A percentile compares a stretch with the other conserved stretches of the same genome.
Conservation (phyloP, 1,140 invertebrate species). For the Drosophila aff. region DNA sequence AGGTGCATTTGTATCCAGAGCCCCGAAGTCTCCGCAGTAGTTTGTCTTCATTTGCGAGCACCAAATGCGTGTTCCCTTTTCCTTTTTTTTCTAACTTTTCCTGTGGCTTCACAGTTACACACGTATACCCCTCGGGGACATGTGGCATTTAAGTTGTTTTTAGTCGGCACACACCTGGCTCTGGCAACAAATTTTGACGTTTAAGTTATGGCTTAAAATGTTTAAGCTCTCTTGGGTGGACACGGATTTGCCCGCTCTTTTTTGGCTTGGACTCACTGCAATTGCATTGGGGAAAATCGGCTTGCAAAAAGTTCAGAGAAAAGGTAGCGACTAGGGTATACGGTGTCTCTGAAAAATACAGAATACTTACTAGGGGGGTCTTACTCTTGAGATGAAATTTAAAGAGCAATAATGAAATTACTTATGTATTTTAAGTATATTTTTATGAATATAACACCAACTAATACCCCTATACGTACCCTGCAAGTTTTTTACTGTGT, state of each 20-base stretch:
- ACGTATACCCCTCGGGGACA: slow-evolving; percentile 32
- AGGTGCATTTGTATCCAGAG: slow-evolving; percentile 61
- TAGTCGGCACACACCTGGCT: slow-evolving; percentile 55
- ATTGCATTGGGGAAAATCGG: slow-evolving; percentile 17
- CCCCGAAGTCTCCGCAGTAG: slow-evolving; percentile 47
- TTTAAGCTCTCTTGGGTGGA: slow-evolving; percentile 58
- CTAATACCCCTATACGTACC: background rate
- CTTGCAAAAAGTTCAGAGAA: background rate
- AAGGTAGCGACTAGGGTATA: background rate
- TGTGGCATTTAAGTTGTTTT: slow-evolving; percentile 76
- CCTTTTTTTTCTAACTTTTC: slow-evolving; percentile 25
- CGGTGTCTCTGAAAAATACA: background rate
- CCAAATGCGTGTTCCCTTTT: slow-evolving; percentile 23
- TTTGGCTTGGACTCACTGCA: slow-evolving; percentile 16
- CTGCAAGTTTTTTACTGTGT: slow-evolving; percentile 6
- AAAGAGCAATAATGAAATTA: no score
- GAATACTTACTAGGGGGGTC: background rate
- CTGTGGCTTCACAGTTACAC: slow-evolving; percentile 11
- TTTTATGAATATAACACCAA: background rate
- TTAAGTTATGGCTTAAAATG: slow-evolving; percentile 80
- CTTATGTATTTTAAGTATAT: background rate
- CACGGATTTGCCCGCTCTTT: slow-evolving; percentile 27
- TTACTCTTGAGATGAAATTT: no score
- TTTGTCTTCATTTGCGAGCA: slow-evolving; percentile 71
- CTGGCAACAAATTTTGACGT: slow-evolving; percentile 62